A percentile compares a stretch with the other conserved stretches of the same genome.
phyloP scores from a whole-genome alignment of 2,797 vertebrate species.

The Vultur gryphus region DNA sequence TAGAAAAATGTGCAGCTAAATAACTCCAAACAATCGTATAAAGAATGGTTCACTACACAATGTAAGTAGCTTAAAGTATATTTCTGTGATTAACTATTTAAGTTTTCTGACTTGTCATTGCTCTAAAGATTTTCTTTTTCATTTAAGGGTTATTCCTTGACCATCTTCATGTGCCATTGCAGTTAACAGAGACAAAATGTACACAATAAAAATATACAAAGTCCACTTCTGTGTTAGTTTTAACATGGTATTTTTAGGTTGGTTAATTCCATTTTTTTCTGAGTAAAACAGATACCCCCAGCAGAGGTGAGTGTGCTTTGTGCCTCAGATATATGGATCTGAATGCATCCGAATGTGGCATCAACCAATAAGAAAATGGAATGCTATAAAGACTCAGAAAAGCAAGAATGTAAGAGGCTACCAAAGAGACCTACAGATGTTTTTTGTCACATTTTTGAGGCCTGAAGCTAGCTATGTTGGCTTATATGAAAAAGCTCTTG shows the following conservation, averaged over 20 bases:
- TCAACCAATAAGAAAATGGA: not conserved
- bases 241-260: not conserved
- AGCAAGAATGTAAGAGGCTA: not conserved
- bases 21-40: not conserved
- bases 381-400: not conserved
- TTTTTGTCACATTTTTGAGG: not conserved
- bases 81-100: not conserved
- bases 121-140: not conserved
- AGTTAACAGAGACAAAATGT: not conserved
- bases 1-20: not conserved
- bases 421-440: not conserved
- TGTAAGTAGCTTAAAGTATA: not conserved
- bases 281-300: not conserved
- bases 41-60: not conserved
- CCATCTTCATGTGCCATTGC: not conserved
- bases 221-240: not conserved
- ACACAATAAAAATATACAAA: not conserved
- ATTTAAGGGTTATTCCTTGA: not conserved
- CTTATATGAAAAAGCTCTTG: not conserved
- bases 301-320: not conserved
- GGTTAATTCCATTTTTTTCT: not conserved
- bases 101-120: not conserved
- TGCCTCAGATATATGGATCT: not conserved
- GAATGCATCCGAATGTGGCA: rapidly evolving
- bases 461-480: not conserved